These are phyloP conservation scores for Aphidoletes aphidimyza DNA, from an alignment of 2,888 invertebrate genomes.

Conservation along the genomic window DNA sequence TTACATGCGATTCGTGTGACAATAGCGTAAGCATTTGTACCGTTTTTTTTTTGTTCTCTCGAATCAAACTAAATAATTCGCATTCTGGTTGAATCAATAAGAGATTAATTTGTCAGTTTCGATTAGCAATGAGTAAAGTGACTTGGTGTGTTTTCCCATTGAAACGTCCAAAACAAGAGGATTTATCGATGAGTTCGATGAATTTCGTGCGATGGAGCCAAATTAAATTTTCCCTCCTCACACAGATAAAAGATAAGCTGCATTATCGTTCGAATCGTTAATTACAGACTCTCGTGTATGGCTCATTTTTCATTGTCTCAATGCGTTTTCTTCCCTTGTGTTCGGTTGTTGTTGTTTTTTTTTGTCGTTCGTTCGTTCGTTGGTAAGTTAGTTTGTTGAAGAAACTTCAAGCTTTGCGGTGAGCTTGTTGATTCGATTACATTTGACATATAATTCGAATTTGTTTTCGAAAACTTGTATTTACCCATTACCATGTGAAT, in stretches of 20 bases:
- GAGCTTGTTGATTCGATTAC: conserved; percentile 26
- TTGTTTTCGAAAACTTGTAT: not conserved
- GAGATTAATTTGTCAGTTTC: conserved; percentile 44
- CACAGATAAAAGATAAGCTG: conserved; percentile 34
- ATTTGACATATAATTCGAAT: conserved; percentile 23
- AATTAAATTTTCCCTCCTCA: conserved; percentile 5
- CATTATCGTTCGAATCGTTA: conserved; percentile 41
- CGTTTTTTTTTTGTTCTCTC: not conserved
- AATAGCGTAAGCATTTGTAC: no score
- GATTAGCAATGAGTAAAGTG: not conserved
- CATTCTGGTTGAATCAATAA: not conserved
- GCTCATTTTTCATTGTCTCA: conserved; percentile 13
- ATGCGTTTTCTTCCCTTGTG: not conserved
- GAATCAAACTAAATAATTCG: conserved; percentile 13
- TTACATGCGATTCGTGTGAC: not conserved
- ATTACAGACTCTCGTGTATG: not conserved
- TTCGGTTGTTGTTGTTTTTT: not conserved
- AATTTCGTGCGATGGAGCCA: conserved; percentile 6
- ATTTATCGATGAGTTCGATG: not conserved
- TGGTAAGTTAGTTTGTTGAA: no score
- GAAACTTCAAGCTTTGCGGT: not conserved
- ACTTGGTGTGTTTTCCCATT: not conserved
- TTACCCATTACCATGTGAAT: not conserved
- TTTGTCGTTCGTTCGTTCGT: not conserved
- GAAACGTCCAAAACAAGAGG: not conserved